A percentile compares a stretch with the other conserved stretches of the same genome.
Conservation (phyloP, 2,888 invertebrate genomes). For the Alitta virens region DNA sequence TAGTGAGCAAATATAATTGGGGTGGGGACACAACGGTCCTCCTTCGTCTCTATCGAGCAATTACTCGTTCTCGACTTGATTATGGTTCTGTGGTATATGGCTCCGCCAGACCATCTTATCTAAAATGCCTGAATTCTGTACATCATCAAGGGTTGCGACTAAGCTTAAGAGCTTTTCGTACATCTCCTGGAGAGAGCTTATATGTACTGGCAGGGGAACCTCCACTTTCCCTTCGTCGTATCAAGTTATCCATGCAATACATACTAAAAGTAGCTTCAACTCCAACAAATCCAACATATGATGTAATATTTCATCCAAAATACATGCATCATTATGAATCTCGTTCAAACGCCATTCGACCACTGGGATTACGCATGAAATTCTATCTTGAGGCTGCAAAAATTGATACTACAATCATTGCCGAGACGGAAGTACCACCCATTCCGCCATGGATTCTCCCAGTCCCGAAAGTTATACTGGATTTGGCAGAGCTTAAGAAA, state of each 20-base stretch:
- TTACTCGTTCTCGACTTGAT: slow-evolving; percentile 24
- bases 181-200: slow-evolving; percentile 21
- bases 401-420: too few relatives aligned
- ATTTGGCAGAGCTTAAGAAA: too few relatives aligned
- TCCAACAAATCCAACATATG: too few relatives aligned
- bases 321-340: too few relatives aligned
- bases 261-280: too few relatives aligned
- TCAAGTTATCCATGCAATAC: neutral
- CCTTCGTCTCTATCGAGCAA: slow-evolving; percentile 13
- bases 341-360: too few relatives aligned
- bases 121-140: slow-evolving; percentile 21
- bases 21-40: slow-evolving; percentile 20
- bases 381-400: too few relatives aligned
- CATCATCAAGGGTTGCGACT: slow-evolving; percentile 26
- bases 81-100: slow-evolving; percentile 25
- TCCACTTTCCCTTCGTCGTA: neutral
- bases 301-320: too few relatives aligned
- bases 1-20: slow-evolving; percentile 18
- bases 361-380: too few relatives aligned
- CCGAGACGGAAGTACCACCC: too few relatives aligned
- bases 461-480: too few relatives aligned
- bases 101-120: slow-evolving; percentile 22
- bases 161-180: slow-evolving; percentile 19
- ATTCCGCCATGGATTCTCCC: too few relatives aligned
- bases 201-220: slow-evolving; percentile 8